Conservation (phyloP, 1,140 invertebrate genomes). For the Amyelois transitella region DNA sequence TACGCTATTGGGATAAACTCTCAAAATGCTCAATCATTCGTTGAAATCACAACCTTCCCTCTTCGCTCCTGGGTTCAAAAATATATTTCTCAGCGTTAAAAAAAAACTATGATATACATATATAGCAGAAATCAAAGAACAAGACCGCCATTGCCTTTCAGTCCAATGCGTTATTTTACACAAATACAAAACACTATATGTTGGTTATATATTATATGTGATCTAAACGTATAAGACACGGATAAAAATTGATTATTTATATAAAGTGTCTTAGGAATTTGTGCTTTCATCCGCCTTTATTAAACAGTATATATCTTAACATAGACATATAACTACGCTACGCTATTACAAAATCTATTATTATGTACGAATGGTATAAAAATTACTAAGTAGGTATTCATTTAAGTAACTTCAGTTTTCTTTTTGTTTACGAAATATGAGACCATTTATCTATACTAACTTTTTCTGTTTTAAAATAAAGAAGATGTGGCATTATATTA, state of each 20-base stretch:
- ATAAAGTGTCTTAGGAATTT: constrained; percentile 43
- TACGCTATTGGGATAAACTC: constrained; percentile 12
- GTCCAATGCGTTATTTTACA: constrained; percentile 34
- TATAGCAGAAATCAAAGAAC: constrained; percentile 20
- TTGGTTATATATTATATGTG: constrained; percentile 29
- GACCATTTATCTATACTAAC: too few relatives aligned
- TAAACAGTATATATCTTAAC: constrained; percentile 22
- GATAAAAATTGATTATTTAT: constrained; percentile 53
- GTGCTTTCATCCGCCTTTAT: constrained; percentile 36
- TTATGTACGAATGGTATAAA: constrained; percentile 33
- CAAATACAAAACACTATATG: constrained; percentile 55
- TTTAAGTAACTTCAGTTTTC: constrained; percentile 4
- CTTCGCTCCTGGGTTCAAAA: constrained; percentile 12
- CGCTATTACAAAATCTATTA: constrained; percentile 36
- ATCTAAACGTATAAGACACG: constrained; percentile 56
- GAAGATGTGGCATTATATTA: too few relatives aligned
- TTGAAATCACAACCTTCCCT: constrained; percentile 45
- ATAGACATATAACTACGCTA: constrained; percentile 27
- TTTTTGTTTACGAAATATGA: constrained; percentile 2
- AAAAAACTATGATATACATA: neutral
- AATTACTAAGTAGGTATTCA: constrained; percentile 13
- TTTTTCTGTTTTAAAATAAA: too few relatives aligned
- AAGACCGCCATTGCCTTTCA: constrained; percentile 33
- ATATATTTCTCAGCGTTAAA: constrained; percentile 5
- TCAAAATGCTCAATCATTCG: constrained; percentile 26